These are phyloP conservation scores for Megalops cyprinoides DNA, from an alignment of 2,797 vertebrate species.

Conservation along the genomic window DNA sequence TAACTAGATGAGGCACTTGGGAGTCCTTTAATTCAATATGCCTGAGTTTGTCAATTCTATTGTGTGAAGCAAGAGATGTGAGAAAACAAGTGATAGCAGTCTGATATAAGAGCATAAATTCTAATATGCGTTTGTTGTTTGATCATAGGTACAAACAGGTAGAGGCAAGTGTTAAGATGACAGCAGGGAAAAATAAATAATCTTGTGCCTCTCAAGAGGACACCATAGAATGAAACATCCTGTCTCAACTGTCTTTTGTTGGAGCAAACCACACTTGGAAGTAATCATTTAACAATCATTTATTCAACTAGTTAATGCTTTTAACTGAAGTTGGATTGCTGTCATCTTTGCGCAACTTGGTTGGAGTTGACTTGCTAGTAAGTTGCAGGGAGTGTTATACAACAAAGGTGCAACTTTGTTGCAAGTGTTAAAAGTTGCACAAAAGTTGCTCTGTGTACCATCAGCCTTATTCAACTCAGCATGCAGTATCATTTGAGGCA, in stretches of 20 bases:
- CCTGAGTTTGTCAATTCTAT: too few species aligned
- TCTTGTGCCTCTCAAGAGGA: slow-evolving; percentile 8
- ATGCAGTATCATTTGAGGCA: neutral
- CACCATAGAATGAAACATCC: neutral
- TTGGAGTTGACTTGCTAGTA: too few species aligned
- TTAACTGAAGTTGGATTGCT: too few species aligned
- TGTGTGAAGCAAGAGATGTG: too few species aligned
- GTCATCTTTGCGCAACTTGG: too few species aligned
- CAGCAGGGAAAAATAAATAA: neutral
- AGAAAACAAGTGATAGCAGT: neutral
- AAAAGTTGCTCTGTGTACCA: neutral
- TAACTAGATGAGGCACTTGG: too few species aligned
- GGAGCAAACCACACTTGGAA: neutral
- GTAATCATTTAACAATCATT: neutral
- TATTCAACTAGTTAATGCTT: neutral
- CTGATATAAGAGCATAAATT: neutral
- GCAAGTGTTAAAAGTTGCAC: neutral
- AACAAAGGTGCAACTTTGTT: neutral
- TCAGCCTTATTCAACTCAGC: neutral
- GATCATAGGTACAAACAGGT: neutral
- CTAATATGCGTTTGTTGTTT: neutral
- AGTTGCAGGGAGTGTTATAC: neutral
- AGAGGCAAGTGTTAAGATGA: too few species aligned
- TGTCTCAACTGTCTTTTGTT: neutral
- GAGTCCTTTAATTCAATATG: too few species aligned